A percentile compares a stretch with the other conserved stretches of the same genome.
Evolutionary conservation across 1,140 invertebrate genomes (phyloP).

Genomic region (Bombus confusus): DNA sequence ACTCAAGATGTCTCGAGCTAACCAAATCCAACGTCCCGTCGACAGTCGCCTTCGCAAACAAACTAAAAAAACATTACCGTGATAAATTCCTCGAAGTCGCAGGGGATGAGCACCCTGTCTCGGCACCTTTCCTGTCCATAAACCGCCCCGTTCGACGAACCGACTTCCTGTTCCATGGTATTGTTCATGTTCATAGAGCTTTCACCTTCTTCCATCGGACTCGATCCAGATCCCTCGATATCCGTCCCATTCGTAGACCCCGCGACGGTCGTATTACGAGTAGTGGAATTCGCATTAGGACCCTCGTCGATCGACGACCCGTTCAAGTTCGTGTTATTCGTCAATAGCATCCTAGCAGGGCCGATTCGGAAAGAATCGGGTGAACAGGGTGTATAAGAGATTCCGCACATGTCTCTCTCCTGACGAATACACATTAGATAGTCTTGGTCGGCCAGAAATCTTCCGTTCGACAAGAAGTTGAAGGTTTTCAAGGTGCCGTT

Average conservation of each 20-base stretch:
- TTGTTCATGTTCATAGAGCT: neutral
- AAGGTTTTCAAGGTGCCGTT: constrained; percentile 88
- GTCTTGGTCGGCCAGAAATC: constrained; percentile 90
- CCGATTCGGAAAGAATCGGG: constrained; percentile 90
- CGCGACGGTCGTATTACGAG: neutral
- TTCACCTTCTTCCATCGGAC: constrained; percentile 32
- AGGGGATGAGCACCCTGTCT: constrained; percentile 90
- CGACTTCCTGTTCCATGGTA: constrained; percentile 38
- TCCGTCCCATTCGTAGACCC: constrained; percentile 38
- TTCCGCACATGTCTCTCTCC: constrained; percentile 87
- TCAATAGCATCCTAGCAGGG: constrained; percentile 68
- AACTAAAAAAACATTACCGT: constrained; percentile 81
- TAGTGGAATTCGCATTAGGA: neutral
- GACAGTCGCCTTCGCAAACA: neutral
- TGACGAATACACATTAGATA: constrained; percentile 90
- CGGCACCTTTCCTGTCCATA: constrained; percentile 82
- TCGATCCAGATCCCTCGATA: constrained; percentile 74
- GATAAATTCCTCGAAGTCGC: constrained; percentile 91
- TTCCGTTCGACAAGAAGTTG: constrained; percentile 91
- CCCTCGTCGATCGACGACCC: constrained; percentile 59
- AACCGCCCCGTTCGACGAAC: constrained; percentile 47
- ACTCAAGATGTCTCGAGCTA: too few relatives aligned
- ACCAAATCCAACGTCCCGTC: too few relatives aligned
- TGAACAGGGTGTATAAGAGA: constrained; percentile 89
- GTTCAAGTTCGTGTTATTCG: constrained; percentile 49